Percentiles rank a stretch among this genome's conserved stretches.
These are phyloP conservation scores for Pterocles orientalis DNA, from an alignment of 2,113 vertebrate species.

Conservation along the genomic window DNA sequence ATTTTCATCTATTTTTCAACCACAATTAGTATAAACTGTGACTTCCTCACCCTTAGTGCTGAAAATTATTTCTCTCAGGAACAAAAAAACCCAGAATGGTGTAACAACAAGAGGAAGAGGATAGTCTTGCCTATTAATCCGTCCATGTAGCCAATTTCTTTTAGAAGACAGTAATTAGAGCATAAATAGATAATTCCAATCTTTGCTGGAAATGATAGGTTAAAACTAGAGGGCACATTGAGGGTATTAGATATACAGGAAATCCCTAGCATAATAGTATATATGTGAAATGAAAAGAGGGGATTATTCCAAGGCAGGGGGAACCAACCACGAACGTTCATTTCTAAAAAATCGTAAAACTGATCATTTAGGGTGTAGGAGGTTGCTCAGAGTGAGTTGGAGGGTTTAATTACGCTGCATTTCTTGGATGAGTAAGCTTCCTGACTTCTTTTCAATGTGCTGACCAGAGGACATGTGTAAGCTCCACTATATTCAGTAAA, in stretches of 20 bases:
- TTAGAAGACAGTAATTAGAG: slow-evolving; percentile 34
- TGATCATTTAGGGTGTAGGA: not conserved
- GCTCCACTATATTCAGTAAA: slow-evolving; percentile 55
- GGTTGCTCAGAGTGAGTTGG: not conserved
- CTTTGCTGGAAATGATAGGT: not conserved
- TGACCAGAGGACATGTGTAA: slow-evolving; percentile 34
- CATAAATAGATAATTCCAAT: not conserved
- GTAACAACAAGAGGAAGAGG: not conserved
- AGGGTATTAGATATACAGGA: not conserved
- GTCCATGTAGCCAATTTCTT: not conserved
- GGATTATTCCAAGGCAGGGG: not conserved
- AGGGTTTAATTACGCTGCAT: slow-evolving; percentile 17
- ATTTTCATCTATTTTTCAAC: not conserved
- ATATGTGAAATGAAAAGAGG: not conserved
- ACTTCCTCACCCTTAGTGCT: not conserved
- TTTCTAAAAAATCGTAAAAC: not conserved
- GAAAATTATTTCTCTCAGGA: not conserved
- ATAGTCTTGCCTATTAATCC: not conserved
- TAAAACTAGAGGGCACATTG: not conserved
- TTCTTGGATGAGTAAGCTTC: slow-evolving; percentile 46
- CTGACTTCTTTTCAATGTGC: slow-evolving; percentile 31
- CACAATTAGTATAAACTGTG: not conserved
- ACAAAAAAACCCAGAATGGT: not conserved
- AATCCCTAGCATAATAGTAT: not conserved
- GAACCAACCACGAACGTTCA: not conserved